These are phyloP conservation scores for Phytoseiulus persimilis DNA, from an alignment of 2,888 invertebrate species.

Conservation along the genomic window DNA sequence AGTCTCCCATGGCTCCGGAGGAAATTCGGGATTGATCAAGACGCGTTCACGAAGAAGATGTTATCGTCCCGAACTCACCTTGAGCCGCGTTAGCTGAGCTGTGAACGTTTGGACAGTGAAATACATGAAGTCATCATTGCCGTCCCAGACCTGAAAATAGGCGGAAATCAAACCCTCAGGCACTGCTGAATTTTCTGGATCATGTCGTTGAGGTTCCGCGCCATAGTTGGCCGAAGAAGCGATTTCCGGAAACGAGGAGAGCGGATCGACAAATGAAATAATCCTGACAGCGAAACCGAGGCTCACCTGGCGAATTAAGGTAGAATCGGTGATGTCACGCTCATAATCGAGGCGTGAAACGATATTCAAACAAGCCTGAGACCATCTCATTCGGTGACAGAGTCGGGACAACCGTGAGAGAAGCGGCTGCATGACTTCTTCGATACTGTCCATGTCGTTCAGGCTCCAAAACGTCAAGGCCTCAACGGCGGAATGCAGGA, in stretches of 20 bases:
- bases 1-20: no score
- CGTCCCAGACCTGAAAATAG: slow-evolving; percentile 18
- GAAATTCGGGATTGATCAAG: no score
- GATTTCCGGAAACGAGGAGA: background rate
- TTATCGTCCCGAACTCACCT: no score
- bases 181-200: no score
- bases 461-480: slow-evolving; percentile 11
- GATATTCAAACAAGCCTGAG: slow-evolving; percentile 29
- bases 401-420: background rate
- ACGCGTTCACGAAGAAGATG: no score
- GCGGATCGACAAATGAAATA: background rate
- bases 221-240: no score
- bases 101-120: slow-evolving; percentile 10
- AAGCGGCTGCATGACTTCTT: background rate
- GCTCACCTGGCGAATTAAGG: background rate
- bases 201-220: no score
- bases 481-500: slow-evolving; percentile 26
- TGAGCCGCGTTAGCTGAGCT: background rate
- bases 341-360: slow-evolving; percentile 29
- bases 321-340: background rate
- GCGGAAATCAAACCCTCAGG: background rate
- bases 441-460: slow-evolving; percentile 22
- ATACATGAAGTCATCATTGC: slow-evolving; percentile 16
- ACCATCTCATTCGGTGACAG: slow-evolving; percentile 16
- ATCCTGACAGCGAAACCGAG: no score